Evolutionary conservation across 2,888 invertebrate species (phyloP).

Genomic region (Zygothrica quintamaculata): DNA sequence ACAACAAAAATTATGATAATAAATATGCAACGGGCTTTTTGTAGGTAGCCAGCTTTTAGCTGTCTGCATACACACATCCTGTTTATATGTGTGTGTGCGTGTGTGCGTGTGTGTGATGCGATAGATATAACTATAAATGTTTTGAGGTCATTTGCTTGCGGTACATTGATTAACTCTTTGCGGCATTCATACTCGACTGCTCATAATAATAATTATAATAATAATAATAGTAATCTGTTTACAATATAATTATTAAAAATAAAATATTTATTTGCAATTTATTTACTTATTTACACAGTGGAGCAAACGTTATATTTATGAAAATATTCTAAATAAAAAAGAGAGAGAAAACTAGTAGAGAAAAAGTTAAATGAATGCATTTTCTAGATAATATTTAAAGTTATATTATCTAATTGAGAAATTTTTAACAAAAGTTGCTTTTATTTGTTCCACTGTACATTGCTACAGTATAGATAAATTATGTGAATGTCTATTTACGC

Average conservation of each 20-base stretch:
- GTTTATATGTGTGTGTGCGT: slow-evolving; percentile 1
- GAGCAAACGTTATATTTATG: not conserved
- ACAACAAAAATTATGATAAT: too few relatives aligned
- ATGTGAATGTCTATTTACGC: not conserved
- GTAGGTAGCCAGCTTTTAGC: slow-evolving; percentile 36
- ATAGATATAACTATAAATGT: slow-evolving; percentile 38
- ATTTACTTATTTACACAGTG: slow-evolving; percentile 27
- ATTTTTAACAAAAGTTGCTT: too few relatives aligned
- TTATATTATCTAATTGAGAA: too few relatives aligned
- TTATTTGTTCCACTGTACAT: too few relatives aligned
- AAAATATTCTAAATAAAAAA: not conserved
- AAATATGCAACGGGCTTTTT: slow-evolving; percentile 34
- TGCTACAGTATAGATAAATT: too few relatives aligned
- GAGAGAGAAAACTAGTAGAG: too few relatives aligned
- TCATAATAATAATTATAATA: slow-evolving; percentile 38
- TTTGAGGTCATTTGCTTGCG: slow-evolving; percentile 51
- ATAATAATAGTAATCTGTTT: slow-evolving; percentile 46
- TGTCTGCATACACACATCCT: slow-evolving; percentile 26
- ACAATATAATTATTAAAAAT: slow-evolving; percentile 47
- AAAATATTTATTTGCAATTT: slow-evolving; percentile 53
- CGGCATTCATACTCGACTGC: slow-evolving; percentile 30
- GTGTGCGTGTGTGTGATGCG: slow-evolving; percentile 8
- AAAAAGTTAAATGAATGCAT: not conserved
- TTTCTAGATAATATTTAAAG: too few relatives aligned
- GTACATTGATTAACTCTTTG: slow-evolving; percentile 72